Evolutionary conservation across 2,797 vertebrate species (phyloP).

Genomic region (Balearica regulorum): DNA sequence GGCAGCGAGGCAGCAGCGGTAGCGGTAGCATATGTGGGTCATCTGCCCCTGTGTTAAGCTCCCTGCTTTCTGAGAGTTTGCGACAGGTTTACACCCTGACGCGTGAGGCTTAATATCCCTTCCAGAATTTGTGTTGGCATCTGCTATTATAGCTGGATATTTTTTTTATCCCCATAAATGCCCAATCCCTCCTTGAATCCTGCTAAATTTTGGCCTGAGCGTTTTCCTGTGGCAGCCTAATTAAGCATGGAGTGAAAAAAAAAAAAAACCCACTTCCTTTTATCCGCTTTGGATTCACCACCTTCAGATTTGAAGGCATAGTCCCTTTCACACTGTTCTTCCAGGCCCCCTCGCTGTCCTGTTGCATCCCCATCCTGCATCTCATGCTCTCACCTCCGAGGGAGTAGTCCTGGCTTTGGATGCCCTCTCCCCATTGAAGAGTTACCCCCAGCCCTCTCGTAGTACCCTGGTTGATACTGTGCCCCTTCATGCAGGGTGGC

Average conservation of each 20-base stretch:
- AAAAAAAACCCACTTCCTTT: neutral
- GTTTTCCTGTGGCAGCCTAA: slow-evolving; percentile 57
- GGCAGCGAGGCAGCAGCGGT: neutral
- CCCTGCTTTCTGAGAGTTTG: neutral
- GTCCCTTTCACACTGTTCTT: neutral
- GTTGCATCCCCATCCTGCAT: neutral
- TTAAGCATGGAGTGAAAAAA: neutral
- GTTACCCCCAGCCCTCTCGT: neutral
- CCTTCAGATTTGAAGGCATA: neutral
- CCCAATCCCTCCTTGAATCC: slow-evolving; percentile 5
- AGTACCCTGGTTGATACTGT: neutral
- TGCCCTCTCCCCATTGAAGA: neutral
- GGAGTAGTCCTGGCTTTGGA: neutral
- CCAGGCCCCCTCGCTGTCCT: rapidly evolving
- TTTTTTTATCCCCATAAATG: slow-evolving; percentile 14
- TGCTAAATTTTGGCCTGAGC: slow-evolving; percentile 24
- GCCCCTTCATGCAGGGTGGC: no score
- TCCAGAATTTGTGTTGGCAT: slow-evolving; percentile 58
- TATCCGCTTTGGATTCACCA: neutral
- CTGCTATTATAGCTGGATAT: slow-evolving; percentile 6
- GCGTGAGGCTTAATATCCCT: slow-evolving; percentile 50
- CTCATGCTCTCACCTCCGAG: neutral
- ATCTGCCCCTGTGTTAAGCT: neutral
- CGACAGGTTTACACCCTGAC: slow-evolving; percentile 37
- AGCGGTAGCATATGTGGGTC: neutral